Percentiles rank a stretch among this genome's conserved stretches.
These are phyloP conservation scores for Epinotia brunnichana DNA, from an alignment of 2,888 invertebrate species.

Conservation along the genomic window DNA sequence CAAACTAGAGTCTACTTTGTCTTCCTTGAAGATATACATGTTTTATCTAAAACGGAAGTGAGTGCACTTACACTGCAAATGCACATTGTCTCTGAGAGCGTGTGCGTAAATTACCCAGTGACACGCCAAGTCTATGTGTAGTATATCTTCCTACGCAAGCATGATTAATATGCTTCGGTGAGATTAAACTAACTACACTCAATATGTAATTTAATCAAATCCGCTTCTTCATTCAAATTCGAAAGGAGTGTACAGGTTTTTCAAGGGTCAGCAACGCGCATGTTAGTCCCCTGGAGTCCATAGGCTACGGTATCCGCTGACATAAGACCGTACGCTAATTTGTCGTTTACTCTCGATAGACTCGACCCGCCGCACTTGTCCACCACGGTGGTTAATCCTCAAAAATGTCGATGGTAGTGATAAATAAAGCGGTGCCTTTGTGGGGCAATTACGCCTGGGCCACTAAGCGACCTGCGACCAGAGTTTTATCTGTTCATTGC, in stretches of 20 bases:
- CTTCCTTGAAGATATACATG: not conserved
- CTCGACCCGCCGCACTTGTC: not conserved
- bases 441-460: conserved; percentile 32
- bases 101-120: not conserved
- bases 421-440: conserved; percentile 26
- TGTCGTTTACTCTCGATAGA: not conserved
- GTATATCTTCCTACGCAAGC: too few relatives aligned
- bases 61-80: not conserved
- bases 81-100: not conserved
- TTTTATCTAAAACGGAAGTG: not conserved
- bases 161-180: too few relatives aligned
- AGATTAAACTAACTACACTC: too few relatives aligned
- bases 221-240: too few relatives aligned
- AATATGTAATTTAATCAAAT: too few relatives aligned
- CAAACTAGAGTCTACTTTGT: not conserved
- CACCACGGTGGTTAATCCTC: conserved; percentile 2
- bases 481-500: too few relatives aligned
- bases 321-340: too few relatives aligned
- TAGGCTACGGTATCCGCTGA: too few relatives aligned
- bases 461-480: too few relatives aligned
- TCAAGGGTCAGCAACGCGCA: too few relatives aligned
- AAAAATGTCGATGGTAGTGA: conserved; percentile 25
- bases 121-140: not conserved
- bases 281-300: too few relatives aligned
- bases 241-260: too few relatives aligned